Percentiles rank a stretch among this genome's conserved stretches.
These are phyloP conservation scores for Agonopterix heracliana DNA, from an alignment of 2,888 invertebrate species.

Conservation along the genomic window DNA sequence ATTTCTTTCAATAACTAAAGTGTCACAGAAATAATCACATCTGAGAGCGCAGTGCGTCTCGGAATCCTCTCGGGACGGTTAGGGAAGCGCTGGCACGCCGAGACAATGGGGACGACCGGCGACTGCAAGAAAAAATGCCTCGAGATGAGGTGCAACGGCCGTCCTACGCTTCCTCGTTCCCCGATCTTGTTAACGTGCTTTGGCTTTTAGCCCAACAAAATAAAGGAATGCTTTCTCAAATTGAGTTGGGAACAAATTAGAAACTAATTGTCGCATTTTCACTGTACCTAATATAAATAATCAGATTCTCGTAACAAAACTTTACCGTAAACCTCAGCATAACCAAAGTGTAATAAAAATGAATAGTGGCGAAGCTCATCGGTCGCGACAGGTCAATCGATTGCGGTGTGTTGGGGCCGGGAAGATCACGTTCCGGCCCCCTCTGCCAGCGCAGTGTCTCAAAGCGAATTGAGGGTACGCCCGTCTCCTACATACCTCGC, in stretches of 20 bases:
- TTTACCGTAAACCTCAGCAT: no score
- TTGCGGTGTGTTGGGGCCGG: no score
- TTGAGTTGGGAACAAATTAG: slow-evolving; percentile 18
- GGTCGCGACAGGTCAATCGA: no score
- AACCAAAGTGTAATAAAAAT: no score
- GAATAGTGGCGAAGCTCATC: no score
- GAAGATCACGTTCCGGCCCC: no score
- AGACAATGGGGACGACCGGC: slow-evolving; percentile 30
- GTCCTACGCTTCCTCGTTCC: slow-evolving; percentile 18
- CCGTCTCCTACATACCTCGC: no score
- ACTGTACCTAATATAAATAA: no score
- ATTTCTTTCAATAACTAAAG: slow-evolving; percentile 31
- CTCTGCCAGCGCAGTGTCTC: no score
- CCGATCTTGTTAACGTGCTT: slow-evolving; percentile 19
- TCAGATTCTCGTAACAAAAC: no score
- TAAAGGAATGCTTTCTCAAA: slow-evolving; percentile 10
- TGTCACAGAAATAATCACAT: slow-evolving; percentile 41
- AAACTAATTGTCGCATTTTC: neutral
- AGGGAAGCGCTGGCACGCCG: slow-evolving; percentile 22
- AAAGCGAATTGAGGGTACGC: no score
- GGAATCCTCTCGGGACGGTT: slow-evolving; percentile 25
- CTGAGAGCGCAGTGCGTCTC: slow-evolving; percentile 26
- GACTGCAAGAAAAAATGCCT: slow-evolving; percentile 24
- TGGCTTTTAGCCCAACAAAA: slow-evolving; percentile 19
- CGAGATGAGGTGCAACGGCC: slow-evolving; percentile 22